phyloP scores from a whole-genome alignment of 2,797 vertebrate genomes.

The Carapus acus region DNA sequence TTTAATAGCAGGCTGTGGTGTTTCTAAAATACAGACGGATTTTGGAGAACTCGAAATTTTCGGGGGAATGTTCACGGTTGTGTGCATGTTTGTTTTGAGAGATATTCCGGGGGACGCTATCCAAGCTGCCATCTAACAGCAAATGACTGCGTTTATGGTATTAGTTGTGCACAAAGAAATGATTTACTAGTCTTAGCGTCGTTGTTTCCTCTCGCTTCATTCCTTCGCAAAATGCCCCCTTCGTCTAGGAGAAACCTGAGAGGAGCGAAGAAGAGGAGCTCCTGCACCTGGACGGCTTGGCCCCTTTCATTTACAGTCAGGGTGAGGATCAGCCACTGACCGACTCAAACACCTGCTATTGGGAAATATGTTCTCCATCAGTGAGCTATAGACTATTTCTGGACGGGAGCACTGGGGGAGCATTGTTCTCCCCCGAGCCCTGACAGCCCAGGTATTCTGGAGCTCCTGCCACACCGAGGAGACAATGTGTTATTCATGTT shows the following conservation, averaged over 20 bases:
- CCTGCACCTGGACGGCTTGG: slow-evolving; percentile 71
- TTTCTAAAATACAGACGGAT: slow-evolving; percentile 13
- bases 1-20: slow-evolving; percentile 8
- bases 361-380: slow-evolving; percentile 79
- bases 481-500: slow-evolving; percentile 77
- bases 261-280: slow-evolving; percentile 56
- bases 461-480: slow-evolving; percentile 65
- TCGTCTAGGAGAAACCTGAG: slow-evolving; percentile 68
- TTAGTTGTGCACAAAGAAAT: slow-evolving; percentile 2
- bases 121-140: slow-evolving; percentile 5
- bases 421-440: slow-evolving; percentile 70
- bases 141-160: slow-evolving; percentile 3
- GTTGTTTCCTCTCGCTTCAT: slow-evolving; percentile 54
- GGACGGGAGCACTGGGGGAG: slow-evolving; percentile 72
- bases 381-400: slow-evolving; percentile 71
- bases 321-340: slow-evolving; percentile 73
- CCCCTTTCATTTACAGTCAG: slow-evolving; percentile 72
- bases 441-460: slow-evolving; percentile 76
- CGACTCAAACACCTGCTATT: slow-evolving; percentile 78
- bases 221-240: slow-evolving; percentile 52
- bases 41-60: slow-evolving; percentile 9
- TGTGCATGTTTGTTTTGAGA: too few relatives aligned
- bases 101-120: too few relatives aligned
- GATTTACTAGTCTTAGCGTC: slow-evolving; percentile 27
- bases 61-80: too few relatives aligned